Conservation (phyloP, 2,888 invertebrate species). For the Ichneumoninae sp. region DNA sequence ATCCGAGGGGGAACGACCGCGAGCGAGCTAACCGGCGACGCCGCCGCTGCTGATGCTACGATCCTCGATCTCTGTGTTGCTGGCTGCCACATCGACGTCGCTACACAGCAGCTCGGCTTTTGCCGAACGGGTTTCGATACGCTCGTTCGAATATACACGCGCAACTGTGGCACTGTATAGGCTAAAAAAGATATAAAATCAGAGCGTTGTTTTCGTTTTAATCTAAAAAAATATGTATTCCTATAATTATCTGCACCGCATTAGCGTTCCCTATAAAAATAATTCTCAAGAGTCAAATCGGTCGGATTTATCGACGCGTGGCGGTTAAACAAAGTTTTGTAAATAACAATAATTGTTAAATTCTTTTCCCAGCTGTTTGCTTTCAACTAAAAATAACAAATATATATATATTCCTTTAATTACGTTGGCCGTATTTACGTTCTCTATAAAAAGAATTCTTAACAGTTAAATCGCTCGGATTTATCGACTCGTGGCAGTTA, state of each 20-base stretch:
- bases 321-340: not conserved
- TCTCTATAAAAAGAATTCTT: not conserved
- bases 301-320: no score
- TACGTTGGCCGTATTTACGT: not conserved
- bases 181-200: not conserved
- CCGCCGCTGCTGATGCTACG: slow-evolving; percentile 46
- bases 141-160: not conserved
- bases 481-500: not conserved
- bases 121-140: slow-evolving; percentile 65
- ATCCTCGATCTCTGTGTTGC: slow-evolving; percentile 61
- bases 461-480: not conserved
- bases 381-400: no score
- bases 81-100: slow-evolving; percentile 32
- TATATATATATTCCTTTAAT: no score
- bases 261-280: not conserved
- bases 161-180: not conserved
- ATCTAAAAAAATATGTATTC: not conserved
- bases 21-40: slow-evolving; percentile 51
- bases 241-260: no score
- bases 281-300: not conserved
- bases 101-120: slow-evolving; percentile 18
- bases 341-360: not conserved
- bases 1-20: slow-evolving; percentile 72
- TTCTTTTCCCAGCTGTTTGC: not conserved
- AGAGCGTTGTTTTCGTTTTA: not conserved